Evolutionary conservation across 2,888 invertebrate species (phyloP), one percentile per base, ranked within the genome.

Genomic region (Geophilus truncorum): DNA sequence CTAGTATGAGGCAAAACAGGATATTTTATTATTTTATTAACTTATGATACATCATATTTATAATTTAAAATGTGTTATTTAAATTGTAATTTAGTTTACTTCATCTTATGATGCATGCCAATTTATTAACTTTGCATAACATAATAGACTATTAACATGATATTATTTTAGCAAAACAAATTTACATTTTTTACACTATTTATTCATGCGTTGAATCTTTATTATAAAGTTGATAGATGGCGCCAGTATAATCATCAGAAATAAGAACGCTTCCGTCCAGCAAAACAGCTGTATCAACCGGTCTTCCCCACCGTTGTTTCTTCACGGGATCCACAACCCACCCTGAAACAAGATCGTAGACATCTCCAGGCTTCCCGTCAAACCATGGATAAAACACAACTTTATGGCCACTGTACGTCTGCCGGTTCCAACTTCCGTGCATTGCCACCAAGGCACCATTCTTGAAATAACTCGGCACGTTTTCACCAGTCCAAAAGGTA

Each of bases 191-290:
- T 45, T 12, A 7, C 45, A 45, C 18, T n/a, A n/a, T 51, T 51
- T n/a, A 57, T 57, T 57, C 2, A 7, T 57, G 12, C 23, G 2
- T 2, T 21, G 57, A 57, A 10, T 32, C 34, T 32, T 77, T 30
- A n/a, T n/a, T n/a, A 62, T 79, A 79, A 21, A 79, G 23, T 62
- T 18, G 62, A 57, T 79, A 79, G 36, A 79, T 36, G 30, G 57
- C 57, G n/a, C 79, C 79, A 36, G 28, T 79, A 32, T 25, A 62
- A 30, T 79, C 79, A 18, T 79, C 79, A 10, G 79, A 62, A 62
- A 79, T 79, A n/a, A 79, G 21, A 32, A 79, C n/a, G 21, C 62
- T 79, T 62, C 79, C 79, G 36, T 79, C 79, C 6, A 4, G n/a
- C 2, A 79, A 36, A 18, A 79, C 62, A 0, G 62, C 34, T 62